Evolutionary conservation across 2,113 vertebrate species (phyloP).

Genomic region (Protomyctophum bolini): DNA sequence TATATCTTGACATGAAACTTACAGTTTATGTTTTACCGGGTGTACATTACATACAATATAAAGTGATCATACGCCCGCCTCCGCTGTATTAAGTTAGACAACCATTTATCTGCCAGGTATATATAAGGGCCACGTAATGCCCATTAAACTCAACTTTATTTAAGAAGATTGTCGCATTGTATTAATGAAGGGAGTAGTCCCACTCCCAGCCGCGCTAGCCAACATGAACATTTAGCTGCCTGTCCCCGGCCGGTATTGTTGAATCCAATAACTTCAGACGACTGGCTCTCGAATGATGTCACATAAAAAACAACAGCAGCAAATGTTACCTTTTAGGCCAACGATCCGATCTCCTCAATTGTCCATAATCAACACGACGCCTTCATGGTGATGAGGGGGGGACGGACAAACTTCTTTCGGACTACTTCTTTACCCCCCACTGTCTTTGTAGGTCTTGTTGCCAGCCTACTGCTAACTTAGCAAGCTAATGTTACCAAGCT

Average conservation of each 20-base stretch:
- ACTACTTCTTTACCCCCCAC: slow-evolving; percentile 41
- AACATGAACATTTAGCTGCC: slow-evolving; percentile 39
- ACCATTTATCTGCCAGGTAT: too few species aligned
- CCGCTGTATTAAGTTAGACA: too few species aligned
- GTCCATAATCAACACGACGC: slow-evolving; percentile 36
- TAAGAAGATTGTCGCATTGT: not conserved
- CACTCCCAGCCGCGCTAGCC: slow-evolving; percentile 52
- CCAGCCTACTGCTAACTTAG: not conserved
- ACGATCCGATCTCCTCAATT: slow-evolving; percentile 12
- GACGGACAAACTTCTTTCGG: slow-evolving; percentile 41
- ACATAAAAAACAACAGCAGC: not conserved
- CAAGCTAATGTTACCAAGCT: slow-evolving; percentile 64
- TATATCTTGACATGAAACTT: too few species aligned
- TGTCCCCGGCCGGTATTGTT: slow-evolving; percentile 15
- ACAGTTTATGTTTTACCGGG: too few species aligned
- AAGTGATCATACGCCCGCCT: too few species aligned
- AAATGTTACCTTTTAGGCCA: slow-evolving; percentile 43
- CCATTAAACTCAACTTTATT: slow-evolving; percentile 21
- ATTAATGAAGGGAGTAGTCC: slow-evolving; percentile 48
- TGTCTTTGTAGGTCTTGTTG: slow-evolving; percentile 6
- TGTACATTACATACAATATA: too few species aligned
- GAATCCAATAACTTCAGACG: not conserved
- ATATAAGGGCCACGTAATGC: not conserved
- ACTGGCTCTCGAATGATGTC: not conserved
- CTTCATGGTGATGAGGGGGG: slow-evolving; percentile 17